Evolutionary conservation across 2,888 invertebrate species (phyloP).

Genomic region (Lasius platythorax): DNA sequence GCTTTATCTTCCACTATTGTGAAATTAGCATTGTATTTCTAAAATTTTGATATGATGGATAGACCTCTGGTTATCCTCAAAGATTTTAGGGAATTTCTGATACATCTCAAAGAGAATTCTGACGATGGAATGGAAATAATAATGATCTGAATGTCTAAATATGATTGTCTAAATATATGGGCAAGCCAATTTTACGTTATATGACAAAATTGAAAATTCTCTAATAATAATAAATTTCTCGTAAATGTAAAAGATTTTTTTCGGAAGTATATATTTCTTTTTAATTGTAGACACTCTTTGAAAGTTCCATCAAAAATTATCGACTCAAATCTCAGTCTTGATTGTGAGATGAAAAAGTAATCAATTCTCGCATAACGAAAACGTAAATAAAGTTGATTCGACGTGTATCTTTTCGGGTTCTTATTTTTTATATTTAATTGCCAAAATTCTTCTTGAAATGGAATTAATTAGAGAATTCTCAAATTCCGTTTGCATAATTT

Average conservation of each 20-base stretch:
- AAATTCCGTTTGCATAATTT: neutral
- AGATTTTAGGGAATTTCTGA: neutral
- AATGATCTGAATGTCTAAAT: neutral
- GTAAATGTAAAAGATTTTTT: neutral
- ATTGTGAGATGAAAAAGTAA: neutral
- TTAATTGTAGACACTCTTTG: neutral
- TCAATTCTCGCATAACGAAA: neutral
- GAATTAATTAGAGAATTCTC: neutral
- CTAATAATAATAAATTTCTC: neutral
- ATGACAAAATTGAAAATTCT: neutral
- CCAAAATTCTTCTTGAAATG: neutral
- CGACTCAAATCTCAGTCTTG: neutral
- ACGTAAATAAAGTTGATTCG: neutral
- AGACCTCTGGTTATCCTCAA: neutral
- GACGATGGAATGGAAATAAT: constrained; percentile 1
- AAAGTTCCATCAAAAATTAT: neutral
- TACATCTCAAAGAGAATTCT: neutral
- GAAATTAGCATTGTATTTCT: constrained; percentile 26
- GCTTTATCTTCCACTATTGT: constrained; percentile 30
- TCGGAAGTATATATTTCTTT: neutral
- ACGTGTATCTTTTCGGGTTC: neutral
- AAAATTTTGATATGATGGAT: constrained; percentile 36
- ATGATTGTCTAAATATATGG: neutral
- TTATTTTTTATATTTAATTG: neutral
- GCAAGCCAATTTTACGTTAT: neutral